Evolutionary conservation across 1,140 invertebrate genomes (phyloP).

Genomic region (Muscidifurax raptorellus): DNA sequence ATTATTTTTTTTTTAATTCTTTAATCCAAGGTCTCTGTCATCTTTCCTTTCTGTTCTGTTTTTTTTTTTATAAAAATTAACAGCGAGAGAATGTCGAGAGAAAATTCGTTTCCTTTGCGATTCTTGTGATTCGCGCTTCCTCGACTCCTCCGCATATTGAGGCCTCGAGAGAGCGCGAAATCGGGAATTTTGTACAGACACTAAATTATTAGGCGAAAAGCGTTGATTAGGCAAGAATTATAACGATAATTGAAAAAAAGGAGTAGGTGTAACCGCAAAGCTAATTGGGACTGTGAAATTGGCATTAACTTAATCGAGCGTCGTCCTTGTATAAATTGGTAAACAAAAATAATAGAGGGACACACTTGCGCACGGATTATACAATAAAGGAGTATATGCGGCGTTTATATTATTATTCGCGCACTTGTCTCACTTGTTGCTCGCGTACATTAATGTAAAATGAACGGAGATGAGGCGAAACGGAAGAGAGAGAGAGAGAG

Average conservation of each 20-base stretch:
- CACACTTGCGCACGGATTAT: background rate
- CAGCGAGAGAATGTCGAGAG: background rate
- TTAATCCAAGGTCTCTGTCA: conserved; percentile 26
- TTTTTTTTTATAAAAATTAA: conserved; percentile 23
- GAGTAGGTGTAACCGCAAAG: conserved; percentile 8
- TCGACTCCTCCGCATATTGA: background rate
- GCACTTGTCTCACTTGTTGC: conserved; percentile 39
- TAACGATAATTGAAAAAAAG: background rate
- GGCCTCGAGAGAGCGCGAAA: background rate
- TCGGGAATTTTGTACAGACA: conserved; percentile 16
- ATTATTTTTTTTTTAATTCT: background rate
- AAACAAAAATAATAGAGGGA: background rate
- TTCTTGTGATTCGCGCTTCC: background rate
- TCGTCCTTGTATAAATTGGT: conserved; percentile 26
- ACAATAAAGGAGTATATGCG: background rate
- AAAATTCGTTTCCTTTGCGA: conserved; percentile 1
- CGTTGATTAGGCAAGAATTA: background rate
- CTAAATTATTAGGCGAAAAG: conserved; percentile 14
- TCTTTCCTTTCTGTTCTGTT: conserved; percentile 10
- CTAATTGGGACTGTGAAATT: conserved; percentile 42
- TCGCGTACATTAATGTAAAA: conserved; percentile 39
- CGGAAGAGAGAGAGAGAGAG: conserved; percentile 8
- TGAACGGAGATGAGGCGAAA: conserved; percentile 5
- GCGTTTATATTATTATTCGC: conserved; percentile 19
- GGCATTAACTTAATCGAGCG: conserved; percentile 30